Base-by-base conservation (phyloP, 2,797 vertebrate species). In the Vultur gryphus region DNA sequence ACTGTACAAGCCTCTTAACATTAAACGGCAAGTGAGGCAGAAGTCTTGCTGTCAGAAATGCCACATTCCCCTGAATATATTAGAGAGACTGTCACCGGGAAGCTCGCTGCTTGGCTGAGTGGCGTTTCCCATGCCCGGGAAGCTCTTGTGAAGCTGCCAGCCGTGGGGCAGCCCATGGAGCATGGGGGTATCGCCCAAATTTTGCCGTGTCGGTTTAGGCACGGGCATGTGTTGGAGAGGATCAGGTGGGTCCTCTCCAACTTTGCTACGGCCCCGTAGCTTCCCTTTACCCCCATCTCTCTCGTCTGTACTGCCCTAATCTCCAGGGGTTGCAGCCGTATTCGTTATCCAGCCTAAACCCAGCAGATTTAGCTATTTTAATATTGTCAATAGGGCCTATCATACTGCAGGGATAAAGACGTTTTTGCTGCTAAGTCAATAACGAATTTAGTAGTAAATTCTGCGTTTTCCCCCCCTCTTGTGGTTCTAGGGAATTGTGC, bases 11-110 rank as follows among this genome's bases (percentile, higher is more conserved):
- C 94, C 97, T 98, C 98, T 98, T 98, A 95, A 97, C 93, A 80
- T 94, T 85, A 97, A 97, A 97, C 31, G 92, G 97, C 97, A 98
- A 98, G 97, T 52, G 97, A 98, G 97, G 97, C 97, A 98, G 97
- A 97, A 98, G 98, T 88, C 96, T 95, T 76, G 87, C 94, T 86
- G 20, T 98, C 97, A 97, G 81, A 97, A 98, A 95, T 93, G 96
- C 96, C 97, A 94, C 86, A 6, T 95, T 84, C 91, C 78, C 24
- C 65, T 12, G 96, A 88, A 87, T 95, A 86, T 31, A 87, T 97
- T 90, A 90, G 51, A 52, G 92, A 24, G 28, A 11, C 7, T 17
- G 57, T 57, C 43, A 23, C 55, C 25, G 37, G 67, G 13, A 29
- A 71, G 67, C 35, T 83, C 21, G 5, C 85, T 58, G 94, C 85